A percentile compares a stretch with the other conserved stretches of the same genome.
These are phyloP conservation scores for Antitype chi DNA, from an alignment of 2,888 invertebrate genomes.

Conservation along the genomic window DNA sequence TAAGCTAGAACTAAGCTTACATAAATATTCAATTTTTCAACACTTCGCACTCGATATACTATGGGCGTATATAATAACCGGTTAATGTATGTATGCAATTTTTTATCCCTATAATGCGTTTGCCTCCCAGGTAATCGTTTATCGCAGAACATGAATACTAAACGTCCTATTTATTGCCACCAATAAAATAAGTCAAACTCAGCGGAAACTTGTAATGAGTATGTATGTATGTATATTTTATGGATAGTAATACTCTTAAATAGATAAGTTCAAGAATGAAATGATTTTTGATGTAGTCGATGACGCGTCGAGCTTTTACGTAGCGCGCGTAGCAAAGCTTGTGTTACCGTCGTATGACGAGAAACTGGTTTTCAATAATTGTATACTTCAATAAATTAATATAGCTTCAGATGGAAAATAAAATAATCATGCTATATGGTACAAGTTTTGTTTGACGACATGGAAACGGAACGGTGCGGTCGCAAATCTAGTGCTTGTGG, in stretches of 20 bases:
- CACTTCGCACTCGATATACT: slow-evolving; percentile 60
- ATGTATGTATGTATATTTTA: slow-evolving; percentile 51
- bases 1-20: slow-evolving; percentile 53
- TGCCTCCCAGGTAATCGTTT: slow-evolving; percentile 74
- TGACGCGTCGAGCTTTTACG: slow-evolving; percentile 49
- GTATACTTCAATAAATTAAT: slow-evolving; percentile 16
- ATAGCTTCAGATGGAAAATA: neutral
- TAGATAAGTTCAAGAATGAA: slow-evolving; percentile 45
- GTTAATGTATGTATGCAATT: slow-evolving; percentile 73
- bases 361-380: slow-evolving; percentile 29
- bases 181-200: slow-evolving; percentile 69
- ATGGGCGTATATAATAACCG: slow-evolving; percentile 68
- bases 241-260: slow-evolving; percentile 39
- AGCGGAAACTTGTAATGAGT: slow-evolving; percentile 49
- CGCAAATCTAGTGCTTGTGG: slow-evolving; percentile 24
- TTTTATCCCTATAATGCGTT: slow-evolving; percentile 72
- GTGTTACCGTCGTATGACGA: slow-evolving; percentile 2
- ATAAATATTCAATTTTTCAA: slow-evolving; percentile 65
- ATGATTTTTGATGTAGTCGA: slow-evolving; percentile 31
- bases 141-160: slow-evolving; percentile 76
- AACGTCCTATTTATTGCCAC: slow-evolving; percentile 75
- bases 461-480: slow-evolving; percentile 25
- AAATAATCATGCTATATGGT: slow-evolving; percentile 22
- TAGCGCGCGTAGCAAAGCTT: slow-evolving; percentile 45
- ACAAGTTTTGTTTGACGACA: slow-evolving; percentile 13